Evolutionary conservation across 2,888 invertebrate species (phyloP).

Genomic region (Schizaphis graminum): DNA sequence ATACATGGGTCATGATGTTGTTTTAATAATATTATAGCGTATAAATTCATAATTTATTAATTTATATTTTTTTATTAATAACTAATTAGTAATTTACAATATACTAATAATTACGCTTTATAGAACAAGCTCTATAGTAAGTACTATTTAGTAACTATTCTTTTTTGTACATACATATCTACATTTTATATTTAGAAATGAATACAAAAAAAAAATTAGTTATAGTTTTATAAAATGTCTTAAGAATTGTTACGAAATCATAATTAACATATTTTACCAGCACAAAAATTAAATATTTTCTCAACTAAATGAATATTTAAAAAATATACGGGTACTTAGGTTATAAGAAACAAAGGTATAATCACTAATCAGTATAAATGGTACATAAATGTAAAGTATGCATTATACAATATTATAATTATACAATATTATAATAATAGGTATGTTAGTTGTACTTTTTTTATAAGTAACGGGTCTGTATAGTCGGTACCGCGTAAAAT

Average conservation of each 20-base stretch:
- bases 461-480: neutral
- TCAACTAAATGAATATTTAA: neutral
- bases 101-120: no score
- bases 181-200: neutral
- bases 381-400: neutral
- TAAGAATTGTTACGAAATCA: neutral
- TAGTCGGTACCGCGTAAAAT: neutral
- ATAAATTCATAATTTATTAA: neutral
- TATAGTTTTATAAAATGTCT: neutral
- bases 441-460: neutral
- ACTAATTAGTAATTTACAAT: neutral
- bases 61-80: neutral
- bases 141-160: no score
- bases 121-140: no score
- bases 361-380: neutral
- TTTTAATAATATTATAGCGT: neutral
- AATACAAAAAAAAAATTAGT: neutral
- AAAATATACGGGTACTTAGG: neutral
- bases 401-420: neutral
- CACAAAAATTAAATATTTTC: neutral
- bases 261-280: neutral
- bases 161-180: neutral
- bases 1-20: neutral
- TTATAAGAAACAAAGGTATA: neutral
- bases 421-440: neutral